These are phyloP conservation scores for Pollicipes pollicipes DNA, from an alignment of 1,140 invertebrate species.

Conservation along the genomic window DNA sequence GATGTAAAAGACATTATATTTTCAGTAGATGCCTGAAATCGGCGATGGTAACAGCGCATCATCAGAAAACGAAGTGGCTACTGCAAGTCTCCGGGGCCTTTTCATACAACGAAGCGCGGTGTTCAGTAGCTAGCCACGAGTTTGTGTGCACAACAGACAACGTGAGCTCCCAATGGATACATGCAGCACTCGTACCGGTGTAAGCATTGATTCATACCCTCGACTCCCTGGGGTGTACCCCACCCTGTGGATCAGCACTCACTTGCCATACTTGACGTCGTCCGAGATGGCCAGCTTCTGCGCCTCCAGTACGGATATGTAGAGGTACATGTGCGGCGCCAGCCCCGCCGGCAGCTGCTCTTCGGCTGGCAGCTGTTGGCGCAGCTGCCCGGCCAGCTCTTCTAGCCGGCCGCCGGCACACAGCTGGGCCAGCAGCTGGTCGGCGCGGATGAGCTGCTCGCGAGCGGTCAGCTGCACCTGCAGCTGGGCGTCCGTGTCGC, in stretches of 20 bases:
- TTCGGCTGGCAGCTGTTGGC: slow-evolving; percentile 36
- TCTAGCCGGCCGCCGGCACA: slow-evolving; percentile 35
- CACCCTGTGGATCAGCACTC: background rate
- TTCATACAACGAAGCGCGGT: too few species aligned
- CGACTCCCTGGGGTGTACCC: background rate
- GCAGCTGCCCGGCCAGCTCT: slow-evolving; percentile 39
- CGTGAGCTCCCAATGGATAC: too few species aligned
- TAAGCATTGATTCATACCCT: background rate
- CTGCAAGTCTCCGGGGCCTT: too few species aligned
- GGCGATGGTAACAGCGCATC: too few species aligned
- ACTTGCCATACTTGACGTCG: slow-evolving; percentile 21
- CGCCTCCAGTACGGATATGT: slow-evolving; percentile 34
- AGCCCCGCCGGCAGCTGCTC: slow-evolving; percentile 29
- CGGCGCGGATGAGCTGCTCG: slow-evolving; percentile 33
- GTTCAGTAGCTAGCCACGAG: too few species aligned
- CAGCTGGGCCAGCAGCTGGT: slow-evolving; percentile 48
- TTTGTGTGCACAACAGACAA: too few species aligned
- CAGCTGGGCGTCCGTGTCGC: slow-evolving; percentile 58
- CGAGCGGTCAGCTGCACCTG: slow-evolving; percentile 37
- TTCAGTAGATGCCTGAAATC: too few species aligned
- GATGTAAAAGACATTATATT: too few species aligned
- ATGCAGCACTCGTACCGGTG: too few species aligned
- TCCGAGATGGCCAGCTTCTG: slow-evolving; percentile 34
- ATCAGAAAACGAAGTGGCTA: too few species aligned
- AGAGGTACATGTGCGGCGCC: slow-evolving; percentile 39